Evolutionary conservation across 2,113 vertebrate genomes (phyloP).

Genomic region (Bubo bubo): DNA sequence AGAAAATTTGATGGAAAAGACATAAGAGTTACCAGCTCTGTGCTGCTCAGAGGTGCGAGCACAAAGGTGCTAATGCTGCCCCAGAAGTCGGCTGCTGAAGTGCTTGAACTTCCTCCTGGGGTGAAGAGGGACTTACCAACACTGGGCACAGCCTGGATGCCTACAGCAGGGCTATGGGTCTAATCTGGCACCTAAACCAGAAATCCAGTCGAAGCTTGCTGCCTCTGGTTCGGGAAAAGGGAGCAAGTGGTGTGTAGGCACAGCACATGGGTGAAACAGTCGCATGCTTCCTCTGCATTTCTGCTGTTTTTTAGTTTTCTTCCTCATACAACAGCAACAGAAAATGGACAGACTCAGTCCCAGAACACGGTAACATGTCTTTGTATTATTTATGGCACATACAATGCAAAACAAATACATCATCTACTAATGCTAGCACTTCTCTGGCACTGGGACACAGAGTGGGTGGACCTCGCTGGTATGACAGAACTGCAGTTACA

Average conservation of each 20-base stretch:
- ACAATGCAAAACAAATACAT: not conserved
- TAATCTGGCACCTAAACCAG: not conserved
- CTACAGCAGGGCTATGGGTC: not conserved
- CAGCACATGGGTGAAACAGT: rapidly evolving
- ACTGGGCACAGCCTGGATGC: not conserved
- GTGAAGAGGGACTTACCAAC: rapidly evolving
- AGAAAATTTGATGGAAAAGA: not conserved
- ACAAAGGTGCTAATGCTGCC: not conserved
- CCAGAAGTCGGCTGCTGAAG: not conserved
- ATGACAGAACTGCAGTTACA: not conserved
- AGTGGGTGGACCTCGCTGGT: not conserved
- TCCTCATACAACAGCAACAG: not conserved
- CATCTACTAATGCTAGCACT: not conserved
- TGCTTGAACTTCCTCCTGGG: not conserved
- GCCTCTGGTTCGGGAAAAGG: not conserved
- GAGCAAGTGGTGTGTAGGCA: not conserved
- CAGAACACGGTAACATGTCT: not conserved
- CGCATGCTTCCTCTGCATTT: not conserved
- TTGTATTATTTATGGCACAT: not conserved
- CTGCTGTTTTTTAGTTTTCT: not conserved
- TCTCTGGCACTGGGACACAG: not conserved
- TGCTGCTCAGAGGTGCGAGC: rapidly evolving
- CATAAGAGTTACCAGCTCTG: not conserved
- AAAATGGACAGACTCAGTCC: not conserved
- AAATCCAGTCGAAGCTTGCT: not conserved